phyloP scores from a whole-genome alignment of 1,140 invertebrate species.

The Zaprionus africanus region DNA sequence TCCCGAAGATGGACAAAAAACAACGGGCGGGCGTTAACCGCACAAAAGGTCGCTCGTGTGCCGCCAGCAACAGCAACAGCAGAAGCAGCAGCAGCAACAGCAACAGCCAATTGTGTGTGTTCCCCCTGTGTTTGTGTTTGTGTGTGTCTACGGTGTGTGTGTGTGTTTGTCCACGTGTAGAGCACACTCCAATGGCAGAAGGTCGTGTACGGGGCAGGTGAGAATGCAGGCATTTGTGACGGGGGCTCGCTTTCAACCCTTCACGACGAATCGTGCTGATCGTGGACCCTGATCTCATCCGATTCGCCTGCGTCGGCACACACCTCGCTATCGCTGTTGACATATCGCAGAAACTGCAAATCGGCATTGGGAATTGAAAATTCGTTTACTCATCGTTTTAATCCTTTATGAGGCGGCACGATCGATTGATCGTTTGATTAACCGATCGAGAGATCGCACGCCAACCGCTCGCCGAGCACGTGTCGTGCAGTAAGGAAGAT shows the following conservation, averaged over 20 bases:
- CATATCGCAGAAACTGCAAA: slow-evolving; percentile 41
- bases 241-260: slow-evolving; percentile 38
- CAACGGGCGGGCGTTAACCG: slow-evolving; percentile 70
- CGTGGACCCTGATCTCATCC: slow-evolving; percentile 38
- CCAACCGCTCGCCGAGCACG: slow-evolving; percentile 49
- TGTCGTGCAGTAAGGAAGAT: slow-evolving; percentile 8
- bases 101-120: slow-evolving; percentile 17
- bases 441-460: slow-evolving; percentile 26
- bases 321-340: slow-evolving; percentile 57
- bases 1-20: slow-evolving; percentile 50
- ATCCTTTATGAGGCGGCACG: slow-evolving; percentile 61
- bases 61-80: slow-evolving; percentile 11
- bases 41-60: slow-evolving; percentile 63
- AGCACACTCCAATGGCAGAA: slow-evolving; percentile 72
- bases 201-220: slow-evolving; percentile 54
- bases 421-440: slow-evolving; percentile 37
- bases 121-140: not conserved
- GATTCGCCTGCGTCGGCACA: slow-evolving; percentile 58
- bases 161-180: slow-evolving; percentile 60
- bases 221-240: slow-evolving; percentile 38
- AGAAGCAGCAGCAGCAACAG: not conserved
- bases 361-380: slow-evolving; percentile 16
- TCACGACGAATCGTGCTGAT: slow-evolving; percentile 39
- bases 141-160: slow-evolving; percentile 5
- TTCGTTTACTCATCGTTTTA: slow-evolving; percentile 66